These are phyloP conservation scores for Digitonthophagus gazella DNA, from an alignment of 2,888 invertebrate species.

Conservation along the genomic window DNA sequence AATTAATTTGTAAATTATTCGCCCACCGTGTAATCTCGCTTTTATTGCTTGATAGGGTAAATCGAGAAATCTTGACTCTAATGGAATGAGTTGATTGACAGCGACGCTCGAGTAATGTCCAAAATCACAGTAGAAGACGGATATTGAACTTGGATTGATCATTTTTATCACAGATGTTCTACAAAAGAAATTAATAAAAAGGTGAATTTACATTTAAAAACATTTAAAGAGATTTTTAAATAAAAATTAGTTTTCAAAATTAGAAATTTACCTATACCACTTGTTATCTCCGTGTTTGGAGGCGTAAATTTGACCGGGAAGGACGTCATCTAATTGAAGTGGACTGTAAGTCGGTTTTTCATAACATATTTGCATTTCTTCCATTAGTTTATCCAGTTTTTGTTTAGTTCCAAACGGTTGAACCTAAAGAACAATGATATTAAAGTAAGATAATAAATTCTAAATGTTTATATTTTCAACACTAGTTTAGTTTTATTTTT, in stretches of 20 bases:
- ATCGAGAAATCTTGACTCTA: slow-evolving; percentile 57
- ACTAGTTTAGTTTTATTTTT: too few relatives aligned
- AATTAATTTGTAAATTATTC: background rate
- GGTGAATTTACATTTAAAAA: slow-evolving; percentile 12
- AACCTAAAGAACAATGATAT: slow-evolving; percentile 48
- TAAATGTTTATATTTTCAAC: too few relatives aligned
- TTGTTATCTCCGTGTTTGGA: slow-evolving; percentile 64
- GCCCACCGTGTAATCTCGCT: slow-evolving; percentile 61
- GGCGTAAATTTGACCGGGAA: slow-evolving; percentile 66
- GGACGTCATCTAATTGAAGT: slow-evolving; percentile 43
- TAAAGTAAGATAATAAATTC: too few relatives aligned
- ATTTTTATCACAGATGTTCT: slow-evolving; percentile 59
- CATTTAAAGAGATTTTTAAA: background rate
- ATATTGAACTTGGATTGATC: slow-evolving; percentile 56
- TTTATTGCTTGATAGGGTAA: slow-evolving; percentile 67
- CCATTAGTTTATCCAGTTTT: slow-evolving; percentile 63
- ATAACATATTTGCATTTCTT: slow-evolving; percentile 63
- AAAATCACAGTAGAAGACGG: slow-evolving; percentile 64
- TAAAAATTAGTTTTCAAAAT: background rate
- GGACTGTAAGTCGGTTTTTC: slow-evolving; percentile 54
- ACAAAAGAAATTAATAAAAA: slow-evolving; percentile 33
- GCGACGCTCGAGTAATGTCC: slow-evolving; percentile 61
- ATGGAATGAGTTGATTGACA: slow-evolving; percentile 56
- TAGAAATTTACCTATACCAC: slow-evolving; percentile 65
- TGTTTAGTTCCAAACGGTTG: slow-evolving; percentile 53